Conservation (phyloP, 2,888 invertebrate genomes). For the Napeogenes inachia region DNA sequence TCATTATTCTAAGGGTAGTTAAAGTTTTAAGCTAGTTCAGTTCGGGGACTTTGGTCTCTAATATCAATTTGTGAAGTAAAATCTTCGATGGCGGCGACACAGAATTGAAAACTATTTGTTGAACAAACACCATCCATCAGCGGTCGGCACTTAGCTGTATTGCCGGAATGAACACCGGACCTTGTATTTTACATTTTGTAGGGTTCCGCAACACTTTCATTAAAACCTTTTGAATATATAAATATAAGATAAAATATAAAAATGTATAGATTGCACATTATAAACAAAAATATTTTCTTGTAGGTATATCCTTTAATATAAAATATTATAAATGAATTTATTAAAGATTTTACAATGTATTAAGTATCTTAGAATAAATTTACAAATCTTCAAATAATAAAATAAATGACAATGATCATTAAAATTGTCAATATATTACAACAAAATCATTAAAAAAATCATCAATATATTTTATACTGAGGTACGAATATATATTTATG, state of each 20-base stretch:
- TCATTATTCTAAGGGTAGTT: constrained; percentile 10
- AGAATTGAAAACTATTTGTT: constrained; percentile 73
- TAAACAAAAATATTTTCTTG: not conserved
- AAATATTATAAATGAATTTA: too few species aligned
- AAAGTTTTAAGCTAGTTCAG: constrained; percentile 26
- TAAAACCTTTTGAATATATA: not conserved
- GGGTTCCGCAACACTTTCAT: constrained; percentile 9
- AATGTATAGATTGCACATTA: not conserved
- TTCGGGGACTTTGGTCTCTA: constrained; percentile 24
- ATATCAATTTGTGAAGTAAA: constrained; percentile 45
- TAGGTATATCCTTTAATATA: too few species aligned
- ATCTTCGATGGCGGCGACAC: constrained; percentile 43
- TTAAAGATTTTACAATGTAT: too few species aligned
- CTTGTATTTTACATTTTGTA: constrained; percentile 25
- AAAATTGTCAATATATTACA: too few species aligned
- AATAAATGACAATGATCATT: too few species aligned
- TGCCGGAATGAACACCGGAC: constrained; percentile 43
- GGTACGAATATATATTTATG: not conserved
- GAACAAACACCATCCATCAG: constrained; percentile 72
- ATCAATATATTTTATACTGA: too few species aligned
- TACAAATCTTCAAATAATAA: too few species aligned
- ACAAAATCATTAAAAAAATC: too few species aligned
- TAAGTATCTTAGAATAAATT: too few species aligned
- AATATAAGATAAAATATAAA: not conserved
- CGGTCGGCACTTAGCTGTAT: constrained; percentile 62